Percentiles rank a stretch among this genome's conserved stretches.
phyloP scores from a whole-genome alignment of 1,140 invertebrate genomes.

The Macrosteles quadrilineatus region DNA sequence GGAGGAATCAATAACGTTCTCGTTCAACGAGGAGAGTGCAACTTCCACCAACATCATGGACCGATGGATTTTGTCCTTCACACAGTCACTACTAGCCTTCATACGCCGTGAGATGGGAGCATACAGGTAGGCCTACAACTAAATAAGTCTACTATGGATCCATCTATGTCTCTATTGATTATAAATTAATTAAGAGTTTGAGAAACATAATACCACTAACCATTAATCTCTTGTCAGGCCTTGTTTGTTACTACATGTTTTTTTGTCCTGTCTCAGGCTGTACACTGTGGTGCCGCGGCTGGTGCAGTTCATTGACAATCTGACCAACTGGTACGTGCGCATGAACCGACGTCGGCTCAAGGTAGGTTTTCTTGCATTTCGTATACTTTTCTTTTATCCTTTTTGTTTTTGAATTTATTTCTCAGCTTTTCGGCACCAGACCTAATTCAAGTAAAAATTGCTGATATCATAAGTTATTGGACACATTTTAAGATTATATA shows the following conservation, averaged over 20 bases:
- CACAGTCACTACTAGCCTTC: conserved; percentile 80
- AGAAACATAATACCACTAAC: too few relatives aligned
- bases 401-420: neutral
- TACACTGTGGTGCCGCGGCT: conserved; percentile 95
- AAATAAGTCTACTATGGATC: too few relatives aligned
- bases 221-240: too few relatives aligned
- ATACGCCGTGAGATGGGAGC: conserved; percentile 91
- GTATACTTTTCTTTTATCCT: neutral
- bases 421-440: neutral
- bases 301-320: conserved; percentile 95
- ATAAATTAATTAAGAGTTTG: too few relatives aligned
- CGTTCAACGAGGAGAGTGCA: conserved; percentile 53
- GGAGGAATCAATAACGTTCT: conserved; percentile 53
- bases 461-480: too few relatives aligned
- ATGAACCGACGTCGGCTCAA: conserved; percentile 92
- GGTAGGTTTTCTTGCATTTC: conserved; percentile 13
- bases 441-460: too few relatives aligned
- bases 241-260: too few relatives aligned
- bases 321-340: conserved; percentile 98
- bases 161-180: too few relatives aligned
- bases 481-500: too few relatives aligned
- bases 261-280: conserved; percentile 62
- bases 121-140: conserved; percentile 55
- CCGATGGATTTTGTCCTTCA: conserved; percentile 95
- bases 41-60: conserved; percentile 87